Base-by-base conservation (phyloP, 2,113 vertebrate genomes). In the Panthera leo region DNA sequence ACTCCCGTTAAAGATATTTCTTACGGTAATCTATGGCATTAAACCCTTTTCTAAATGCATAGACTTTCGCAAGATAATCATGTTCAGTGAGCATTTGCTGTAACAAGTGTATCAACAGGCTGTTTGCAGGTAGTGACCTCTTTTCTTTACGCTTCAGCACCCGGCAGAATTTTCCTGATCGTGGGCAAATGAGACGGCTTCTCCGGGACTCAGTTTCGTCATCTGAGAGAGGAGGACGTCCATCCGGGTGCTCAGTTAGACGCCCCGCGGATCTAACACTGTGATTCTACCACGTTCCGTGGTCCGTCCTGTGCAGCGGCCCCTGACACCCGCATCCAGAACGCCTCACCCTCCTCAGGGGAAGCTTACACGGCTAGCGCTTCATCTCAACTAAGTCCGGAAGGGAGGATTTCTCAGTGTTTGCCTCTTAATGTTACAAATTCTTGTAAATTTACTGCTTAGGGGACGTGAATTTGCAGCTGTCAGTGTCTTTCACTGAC, bases 61-160 rank as follows among this genome's bases (percentile, higher is more conserved):
- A 58, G 65, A 83, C 29, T n/a, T 70, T 55, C 31, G 5, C 5
- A 45, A 55, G 23, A 15, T 51, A 51, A 42, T 53, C 23, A 23
- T 11, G 29, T 15, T 70, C 29, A 55, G 34, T 5, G 78, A 83
- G 19, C 5, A 15, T 83, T 71, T 71, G 55, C 90, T 83, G 58
- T 71, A 71, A 58, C 42, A 71, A 42, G 18, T 16, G 5, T 39
- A n/a, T 42, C 36, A 18, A 23, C 25, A 31, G 16, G 14, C 45
- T 16, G 65, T 5, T 1, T 34, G 9, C 11, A 31, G n/a, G 51
- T 70, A 12, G 48, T 11, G n/a, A 1, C 12, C 8, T 31, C 76
- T 5, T 18, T 5, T 53, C 2, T 3, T 8, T 2, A 8, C 21
- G 34, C 8, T 61, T 79, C 0, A 1, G 58, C 10, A 7, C 25